Evolutionary conservation across 1,140 invertebrate species (phyloP).

Genomic region (Aculops lycopersici): DNA sequence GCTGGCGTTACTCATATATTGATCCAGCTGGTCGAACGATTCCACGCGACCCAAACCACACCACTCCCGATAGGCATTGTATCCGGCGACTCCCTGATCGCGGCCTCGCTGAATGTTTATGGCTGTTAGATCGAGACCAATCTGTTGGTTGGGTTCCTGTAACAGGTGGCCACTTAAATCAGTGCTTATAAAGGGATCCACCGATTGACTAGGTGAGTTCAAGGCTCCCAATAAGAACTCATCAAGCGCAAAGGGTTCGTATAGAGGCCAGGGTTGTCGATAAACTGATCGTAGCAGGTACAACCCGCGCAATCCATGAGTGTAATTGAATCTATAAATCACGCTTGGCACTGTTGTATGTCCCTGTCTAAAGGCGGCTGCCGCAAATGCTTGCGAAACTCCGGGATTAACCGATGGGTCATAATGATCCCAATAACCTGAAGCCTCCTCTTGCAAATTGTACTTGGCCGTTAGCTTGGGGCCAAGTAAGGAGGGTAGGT

Average conservation of each 20-base stretch:
- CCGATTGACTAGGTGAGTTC: constrained; percentile 6
- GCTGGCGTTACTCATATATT: constrained; percentile 11
- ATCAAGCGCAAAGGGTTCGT: constrained; percentile 9
- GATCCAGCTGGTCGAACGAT: constrained; percentile 13
- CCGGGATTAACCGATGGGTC: constrained; percentile 16
- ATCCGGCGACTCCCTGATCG: constrained; percentile 19
- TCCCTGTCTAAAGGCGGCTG: constrained; percentile 53
- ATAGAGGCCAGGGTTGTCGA: constrained; percentile 11
- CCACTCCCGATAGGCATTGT: constrained; percentile 33
- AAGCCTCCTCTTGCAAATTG: constrained; percentile 1
- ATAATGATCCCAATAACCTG: constrained; percentile 15
- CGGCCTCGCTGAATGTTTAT: constrained; percentile 10
- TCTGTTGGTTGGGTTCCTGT: constrained; percentile 1
- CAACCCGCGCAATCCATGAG: not conserved
- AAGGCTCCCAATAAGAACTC: constrained; percentile 8
- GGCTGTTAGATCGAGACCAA: constrained; percentile 13
- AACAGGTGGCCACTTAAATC: constrained; percentile 9
- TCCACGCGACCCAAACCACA: constrained; percentile 22
- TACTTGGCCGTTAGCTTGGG: constrained; percentile 7
- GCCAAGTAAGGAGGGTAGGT: constrained; percentile 18
- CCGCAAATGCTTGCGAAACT: constrained; percentile 24
- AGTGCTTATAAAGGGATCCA: constrained; percentile 9
- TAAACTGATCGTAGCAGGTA: constrained; percentile 10
- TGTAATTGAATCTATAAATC: not conserved
- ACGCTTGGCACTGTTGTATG: constrained; percentile 38